Percentiles rank a stretch among this genome's conserved stretches.
phyloP scores from a whole-genome alignment of 2,888 invertebrate genomes.

The Eupithecia exiguata region DNA sequence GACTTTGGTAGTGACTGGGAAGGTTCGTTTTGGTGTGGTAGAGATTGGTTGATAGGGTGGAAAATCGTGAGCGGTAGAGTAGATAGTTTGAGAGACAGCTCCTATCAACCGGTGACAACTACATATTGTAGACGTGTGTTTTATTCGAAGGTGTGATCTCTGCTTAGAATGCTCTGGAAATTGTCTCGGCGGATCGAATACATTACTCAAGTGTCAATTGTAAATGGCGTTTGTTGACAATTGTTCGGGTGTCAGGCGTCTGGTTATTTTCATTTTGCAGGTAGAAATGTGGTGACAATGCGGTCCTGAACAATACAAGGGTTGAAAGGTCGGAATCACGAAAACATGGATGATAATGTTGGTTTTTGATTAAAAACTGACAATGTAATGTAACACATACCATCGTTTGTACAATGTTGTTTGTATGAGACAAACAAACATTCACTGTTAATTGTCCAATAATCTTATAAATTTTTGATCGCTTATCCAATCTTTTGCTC shows the following conservation, averaged over 20 bases:
- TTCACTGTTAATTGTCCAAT: neutral
- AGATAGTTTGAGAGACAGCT: constrained; percentile 81
- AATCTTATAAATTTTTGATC: neutral
- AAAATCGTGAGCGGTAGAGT: constrained; percentile 42
- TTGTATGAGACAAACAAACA: neutral
- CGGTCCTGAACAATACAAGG: constrained; percentile 8
- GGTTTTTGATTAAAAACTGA: neutral
- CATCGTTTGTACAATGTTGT: neutral
- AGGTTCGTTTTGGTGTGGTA: constrained; percentile 30
- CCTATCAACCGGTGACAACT: constrained; percentile 81
- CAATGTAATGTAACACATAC: neutral
- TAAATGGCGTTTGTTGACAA: constrained; percentile 51
- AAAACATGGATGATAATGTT: constrained; percentile 5
- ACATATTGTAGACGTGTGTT: constrained; percentile 79
- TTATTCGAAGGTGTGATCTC: constrained; percentile 76
- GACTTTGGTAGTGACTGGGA: rapidly evolving
- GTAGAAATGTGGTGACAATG: neutral
- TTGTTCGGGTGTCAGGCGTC: constrained; percentile 40
- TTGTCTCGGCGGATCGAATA: constrained; percentile 67
- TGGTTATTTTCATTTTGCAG: constrained; percentile 29
- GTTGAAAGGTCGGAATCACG: constrained; percentile 14
- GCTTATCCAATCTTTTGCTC: neutral
- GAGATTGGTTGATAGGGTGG: constrained; percentile 10
- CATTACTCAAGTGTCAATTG: constrained; percentile 58
- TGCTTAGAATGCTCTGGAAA: constrained; percentile 68